Evolutionary conservation across 2,797 vertebrate species (phyloP).

Genomic region (Myripristis jacobus): DNA sequence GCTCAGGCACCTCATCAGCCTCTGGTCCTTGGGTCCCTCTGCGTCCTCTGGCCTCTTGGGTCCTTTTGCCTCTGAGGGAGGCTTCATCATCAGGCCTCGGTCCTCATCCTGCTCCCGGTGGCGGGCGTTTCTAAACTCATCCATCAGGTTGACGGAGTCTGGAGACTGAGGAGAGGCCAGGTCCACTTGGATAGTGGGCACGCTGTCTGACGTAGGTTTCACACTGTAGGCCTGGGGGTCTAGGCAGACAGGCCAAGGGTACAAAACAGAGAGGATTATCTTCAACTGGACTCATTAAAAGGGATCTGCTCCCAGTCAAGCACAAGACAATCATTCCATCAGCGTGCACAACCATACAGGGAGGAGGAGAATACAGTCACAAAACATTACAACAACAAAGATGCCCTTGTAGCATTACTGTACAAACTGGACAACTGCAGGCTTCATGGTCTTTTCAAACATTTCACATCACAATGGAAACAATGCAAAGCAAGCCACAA

Average conservation of each 20-base stretch:
- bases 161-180: conserved; percentile 94
- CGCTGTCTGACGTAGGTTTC: conserved; percentile 75
- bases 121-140: conserved; percentile 77
- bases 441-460: conserved; percentile 12
- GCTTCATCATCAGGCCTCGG: conserved; percentile 87
- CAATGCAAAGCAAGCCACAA: conserved; percentile 20
- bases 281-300: background rate
- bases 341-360: conserved; percentile 34
- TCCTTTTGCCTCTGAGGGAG: conserved; percentile 72
- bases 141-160: conserved; percentile 86
- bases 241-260: conserved; percentile 56
- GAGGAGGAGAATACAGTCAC: background rate
- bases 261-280: background rate
- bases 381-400: background rate
- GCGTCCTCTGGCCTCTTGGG: conserved; percentile 58
- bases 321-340: conserved; percentile 13
- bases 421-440: conserved; percentile 23
- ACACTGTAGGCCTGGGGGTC: conserved; percentile 90
- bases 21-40: conserved; percentile 84
- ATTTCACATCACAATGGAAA: conserved; percentile 25
- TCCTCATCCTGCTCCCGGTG: conserved; percentile 62
- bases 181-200: conserved; percentile 94
- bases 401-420: background rate
- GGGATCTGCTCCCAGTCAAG: background rate
- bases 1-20: conserved; percentile 92